A percentile compares a stretch with the other conserved stretches of the same genome.
Conservation (phyloP, 2,113 vertebrate genomes). For the Callopanchax toddi region DNA sequence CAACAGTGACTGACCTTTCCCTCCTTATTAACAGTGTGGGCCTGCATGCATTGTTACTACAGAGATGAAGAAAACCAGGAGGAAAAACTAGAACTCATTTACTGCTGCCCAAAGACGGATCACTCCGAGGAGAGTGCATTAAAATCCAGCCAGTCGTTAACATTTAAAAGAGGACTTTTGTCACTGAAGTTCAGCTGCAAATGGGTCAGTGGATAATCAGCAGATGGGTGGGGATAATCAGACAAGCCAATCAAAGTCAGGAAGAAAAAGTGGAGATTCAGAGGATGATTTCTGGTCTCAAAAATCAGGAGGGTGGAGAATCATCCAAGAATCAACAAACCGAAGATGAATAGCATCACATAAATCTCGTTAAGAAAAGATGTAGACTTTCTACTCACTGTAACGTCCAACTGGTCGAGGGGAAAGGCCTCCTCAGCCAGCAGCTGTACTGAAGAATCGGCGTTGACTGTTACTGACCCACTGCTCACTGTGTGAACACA, state of each 20-base stretch:
- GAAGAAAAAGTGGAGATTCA: background rate
- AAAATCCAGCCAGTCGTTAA: slow-evolving; percentile 52
- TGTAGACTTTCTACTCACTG: slow-evolving; percentile 80
- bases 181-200: background rate
- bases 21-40: slow-evolving; percentile 78
- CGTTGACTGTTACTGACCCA: slow-evolving; percentile 90
- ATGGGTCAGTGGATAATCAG: slow-evolving; percentile 40
- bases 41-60: slow-evolving; percentile 69
- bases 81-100: slow-evolving; percentile 55
- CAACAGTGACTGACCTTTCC: slow-evolving; percentile 83
- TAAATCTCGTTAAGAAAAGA: too few species aligned
- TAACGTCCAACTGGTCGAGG: slow-evolving; percentile 88
- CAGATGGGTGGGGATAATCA: slow-evolving; percentile 23
- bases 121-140: slow-evolving; percentile 5
- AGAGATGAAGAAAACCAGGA: slow-evolving; percentile 33
- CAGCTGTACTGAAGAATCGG: slow-evolving; percentile 91
- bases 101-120: slow-evolving; percentile 58
- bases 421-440: slow-evolving; percentile 89
- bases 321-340: background rate
- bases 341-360: too few species aligned
- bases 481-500: slow-evolving; percentile 86
- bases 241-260: background rate
- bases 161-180: slow-evolving; percentile 10
- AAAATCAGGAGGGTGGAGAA: background rate
- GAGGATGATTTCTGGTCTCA: background rate